Evolutionary conservation across 92 coral and sea anemone species (phyloP).

Genomic region (Epizoanthus stellaris): DNA sequence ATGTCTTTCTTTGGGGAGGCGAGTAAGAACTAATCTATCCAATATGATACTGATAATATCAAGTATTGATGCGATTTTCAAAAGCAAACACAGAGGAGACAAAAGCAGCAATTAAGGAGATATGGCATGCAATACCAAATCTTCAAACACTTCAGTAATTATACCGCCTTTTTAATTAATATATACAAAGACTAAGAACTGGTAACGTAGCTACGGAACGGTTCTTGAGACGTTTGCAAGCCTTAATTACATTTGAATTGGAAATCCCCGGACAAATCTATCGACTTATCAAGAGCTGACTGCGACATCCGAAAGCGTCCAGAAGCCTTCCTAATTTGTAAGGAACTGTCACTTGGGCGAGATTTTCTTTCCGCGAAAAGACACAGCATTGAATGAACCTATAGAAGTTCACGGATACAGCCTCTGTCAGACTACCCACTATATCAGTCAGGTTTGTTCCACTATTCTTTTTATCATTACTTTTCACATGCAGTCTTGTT

Average conservation of each 20-base stretch:
- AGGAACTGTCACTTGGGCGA: constrained; percentile 8
- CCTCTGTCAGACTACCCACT: background rate
- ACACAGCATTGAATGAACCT: background rate
- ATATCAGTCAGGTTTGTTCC: background rate
- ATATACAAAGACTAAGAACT: background rate
- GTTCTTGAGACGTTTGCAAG: background rate
- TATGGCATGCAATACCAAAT: constrained; percentile 27
- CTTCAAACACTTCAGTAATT: constrained; percentile 32
- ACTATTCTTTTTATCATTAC: background rate
- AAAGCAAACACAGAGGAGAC: constrained; percentile 32
- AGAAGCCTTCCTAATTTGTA: background rate
- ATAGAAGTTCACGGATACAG: background rate
- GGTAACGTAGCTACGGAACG: constrained; percentile 25
- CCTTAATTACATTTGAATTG: constrained; percentile 33
- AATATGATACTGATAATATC: constrained; percentile 35
- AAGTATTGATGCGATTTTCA: constrained; percentile 32
- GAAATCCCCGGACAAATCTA: constrained; percentile 1
- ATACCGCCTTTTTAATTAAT: constrained; percentile 44
- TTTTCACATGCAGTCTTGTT: background rate
- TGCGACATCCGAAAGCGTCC: background rate
- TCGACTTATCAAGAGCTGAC: background rate
- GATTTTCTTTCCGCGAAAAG: background rate
- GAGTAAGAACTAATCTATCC: constrained; percentile 8
- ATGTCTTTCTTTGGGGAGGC: background rate
- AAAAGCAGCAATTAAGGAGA: constrained; percentile 32